These are phyloP conservation scores for Drosophila helvetica DNA, from an alignment of 2,888 invertebrate genomes.

Conservation along the genomic window DNA sequence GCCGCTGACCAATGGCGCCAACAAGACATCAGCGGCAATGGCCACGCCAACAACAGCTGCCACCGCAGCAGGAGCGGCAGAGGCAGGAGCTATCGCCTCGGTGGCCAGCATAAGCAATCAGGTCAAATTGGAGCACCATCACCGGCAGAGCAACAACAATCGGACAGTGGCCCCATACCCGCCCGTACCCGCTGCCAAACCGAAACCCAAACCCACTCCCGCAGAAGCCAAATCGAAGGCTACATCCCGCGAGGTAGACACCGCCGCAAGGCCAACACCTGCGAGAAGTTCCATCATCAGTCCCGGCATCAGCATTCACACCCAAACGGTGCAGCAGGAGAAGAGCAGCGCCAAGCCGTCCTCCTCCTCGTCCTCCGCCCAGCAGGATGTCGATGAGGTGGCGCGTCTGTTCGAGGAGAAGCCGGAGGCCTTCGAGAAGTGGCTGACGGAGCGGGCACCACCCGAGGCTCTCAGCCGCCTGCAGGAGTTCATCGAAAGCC, in stretches of 20 bases:
- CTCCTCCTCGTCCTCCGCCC: conserved; percentile 58
- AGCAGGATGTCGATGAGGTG: conserved; percentile 83
- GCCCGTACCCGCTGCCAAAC: conserved; percentile 34
- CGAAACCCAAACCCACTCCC: conserved; percentile 22
- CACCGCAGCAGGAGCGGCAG: conserved; percentile 11
- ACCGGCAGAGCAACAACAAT: conserved; percentile 65
- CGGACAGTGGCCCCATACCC: conserved; percentile 39
- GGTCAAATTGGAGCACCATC: conserved; percentile 53
- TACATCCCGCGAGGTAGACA: conserved; percentile 25
- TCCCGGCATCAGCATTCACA: conserved; percentile 34
- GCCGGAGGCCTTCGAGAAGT: conserved; percentile 89
- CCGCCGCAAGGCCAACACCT: conserved; percentile 23
- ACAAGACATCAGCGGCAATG: conserved; percentile 36
- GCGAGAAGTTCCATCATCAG: conserved; percentile 11
- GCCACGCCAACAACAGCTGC: conserved; percentile 22
- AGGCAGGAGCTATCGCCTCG: conserved; percentile 13
- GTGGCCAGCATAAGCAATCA: conserved; percentile 55
- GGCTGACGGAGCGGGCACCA: conserved; percentile 90
- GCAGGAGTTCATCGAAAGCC: conserved; percentile 86
- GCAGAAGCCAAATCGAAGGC: conserved; percentile 33
- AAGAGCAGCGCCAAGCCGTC: conserved; percentile 32
- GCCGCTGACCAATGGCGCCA: conserved; percentile 75
- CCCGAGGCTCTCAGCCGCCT: conserved; percentile 87
- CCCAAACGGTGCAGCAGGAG: conserved; percentile 27
- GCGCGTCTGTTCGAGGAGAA: conserved; percentile 86